Evolutionary conservation across 2,797 vertebrate genomes (phyloP), one percentile per base, ranked within the genome.

Genomic region (Taenioides sp.): DNA sequence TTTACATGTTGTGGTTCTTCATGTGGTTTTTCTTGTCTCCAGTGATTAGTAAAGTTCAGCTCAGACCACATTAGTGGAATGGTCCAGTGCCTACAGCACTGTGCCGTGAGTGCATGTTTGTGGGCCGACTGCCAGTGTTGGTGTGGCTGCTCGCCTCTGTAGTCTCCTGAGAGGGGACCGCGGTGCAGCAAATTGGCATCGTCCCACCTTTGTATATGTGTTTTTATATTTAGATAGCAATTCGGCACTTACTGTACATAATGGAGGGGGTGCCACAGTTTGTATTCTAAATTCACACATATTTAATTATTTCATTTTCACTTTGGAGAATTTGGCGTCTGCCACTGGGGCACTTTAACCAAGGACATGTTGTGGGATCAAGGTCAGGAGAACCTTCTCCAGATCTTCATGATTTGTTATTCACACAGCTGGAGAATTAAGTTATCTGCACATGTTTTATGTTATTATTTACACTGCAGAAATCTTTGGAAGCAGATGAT

Each of bases 171-270:
- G 90, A 90, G 80, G 88, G 87, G 88, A 90, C 89, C 86, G 84
- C 78, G 85, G 87, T 87, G 83, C 87, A 89, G 79, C 87, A 91
- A 90, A 91, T 92, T 91, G 91, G 90, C 91, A 89, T 82, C 84
- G 85, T 88, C 86, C 86, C 89, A 91, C 90, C 87, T 91, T 87
- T 71, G 83, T 90, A 81, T 81, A 74, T 88, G 76, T 85, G 75
- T 84, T 84, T 75, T 77, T 78, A 76, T 61, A 65, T 80, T 73
- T 78, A 54, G 73, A 77, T 75, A 76, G 79, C 59, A 69, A 73
- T 76, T 55, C 66, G 69, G 65, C 70, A 69, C 55, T 65, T 74
- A 73, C 63, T 47, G 64, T 60, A 70, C 62, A 70, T 65, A 65
- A 78, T 69, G 76, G 7, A 47, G 71, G 65, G 77, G 74, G 25